Evolutionary conservation across 2,888 invertebrate species (phyloP), one percentile per base, ranked within the genome.

Genomic region (Drosophila stalkeri): DNA sequence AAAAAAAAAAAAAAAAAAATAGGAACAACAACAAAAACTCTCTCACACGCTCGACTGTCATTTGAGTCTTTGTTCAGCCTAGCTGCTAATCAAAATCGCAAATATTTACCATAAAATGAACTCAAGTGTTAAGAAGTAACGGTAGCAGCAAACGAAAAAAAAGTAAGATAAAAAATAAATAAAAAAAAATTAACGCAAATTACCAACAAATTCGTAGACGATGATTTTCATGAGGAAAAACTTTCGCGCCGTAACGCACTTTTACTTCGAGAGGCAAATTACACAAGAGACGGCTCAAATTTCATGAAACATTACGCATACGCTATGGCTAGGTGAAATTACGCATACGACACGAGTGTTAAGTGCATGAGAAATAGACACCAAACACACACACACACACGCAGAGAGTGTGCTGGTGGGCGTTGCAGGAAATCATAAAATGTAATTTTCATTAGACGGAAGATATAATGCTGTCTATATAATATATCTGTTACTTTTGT

Each of bases 381-480:
- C 65, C 70, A 27, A 20, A 37, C 27, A 43, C 23, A 35, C 12
- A 18, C 33, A 12, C 43, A 44, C 18, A 35, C n/a, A 16, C 33
- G 14, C 35, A 11, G 11, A 39, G 33, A 18, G 31, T 14, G 37
- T 14, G 20, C 31, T 49, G 60, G 88, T 80, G 62, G 73, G 86
- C 70, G 79, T 72, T 81, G 71, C 90, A 90, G 86, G 86, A 86
- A 86, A 86, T 88, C 86, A 72, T 86, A 77, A 88, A 84, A 77
- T 71, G 62, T 75, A 67, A 75, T 81, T 86, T 86, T 77, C 75
- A 86, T 89, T 89, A 77, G 82, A 85, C 82, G 86, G 75, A 85
- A 87, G 82, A 84, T 84, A 71, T 75, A 43, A 54, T 55, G 47
- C 47, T 68, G 61, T 68, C 51, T 72, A 63, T 69, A 70, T 77